These are phyloP conservation scores for Frankliniella intonsa DNA, from an alignment of 2,888 invertebrate genomes.

Conservation along the genomic window DNA sequence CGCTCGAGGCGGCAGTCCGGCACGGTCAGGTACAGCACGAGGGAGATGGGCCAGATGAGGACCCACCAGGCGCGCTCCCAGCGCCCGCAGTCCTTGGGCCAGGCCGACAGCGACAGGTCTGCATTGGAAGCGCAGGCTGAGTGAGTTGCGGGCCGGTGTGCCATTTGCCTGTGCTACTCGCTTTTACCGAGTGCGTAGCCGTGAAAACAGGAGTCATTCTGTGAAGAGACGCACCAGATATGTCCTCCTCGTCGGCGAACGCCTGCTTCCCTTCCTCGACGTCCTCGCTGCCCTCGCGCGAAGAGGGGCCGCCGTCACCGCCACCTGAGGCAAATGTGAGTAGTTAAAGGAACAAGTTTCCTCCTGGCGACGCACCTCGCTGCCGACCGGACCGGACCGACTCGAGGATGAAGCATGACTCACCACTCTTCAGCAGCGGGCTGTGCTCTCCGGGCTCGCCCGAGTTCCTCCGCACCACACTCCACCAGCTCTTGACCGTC, in stretches of 20 bases:
- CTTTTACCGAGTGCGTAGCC: too few species aligned
- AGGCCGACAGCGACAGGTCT: slow-evolving; percentile 2
- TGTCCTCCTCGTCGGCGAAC: slow-evolving; percentile 32
- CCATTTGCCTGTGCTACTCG: too few species aligned
- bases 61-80: slow-evolving; percentile 54
- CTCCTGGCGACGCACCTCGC: too few species aligned
- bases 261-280: slow-evolving; percentile 4
- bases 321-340: neutral
- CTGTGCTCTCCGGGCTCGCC: neutral
- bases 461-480: slow-evolving; percentile 39
- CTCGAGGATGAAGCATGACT: neutral
- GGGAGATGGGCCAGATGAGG: slow-evolving; percentile 68
- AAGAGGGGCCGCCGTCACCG: neutral
- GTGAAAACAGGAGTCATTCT: neutral
- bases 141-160: too few species aligned
- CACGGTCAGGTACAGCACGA: slow-evolving; percentile 65
- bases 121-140: neutral
- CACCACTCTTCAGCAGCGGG: neutral
- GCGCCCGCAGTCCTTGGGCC: slow-evolving; percentile 11
- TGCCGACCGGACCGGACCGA: neutral
- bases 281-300: neutral
- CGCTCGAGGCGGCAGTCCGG: slow-evolving; percentile 68
- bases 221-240: slow-evolving; percentile 33
- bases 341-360: neutral
- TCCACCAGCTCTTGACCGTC: slow-evolving; percentile 51